These are phyloP conservation scores for Drosophila sordidula DNA, from an alignment of 2,888 invertebrate species.

Conservation along the genomic window DNA sequence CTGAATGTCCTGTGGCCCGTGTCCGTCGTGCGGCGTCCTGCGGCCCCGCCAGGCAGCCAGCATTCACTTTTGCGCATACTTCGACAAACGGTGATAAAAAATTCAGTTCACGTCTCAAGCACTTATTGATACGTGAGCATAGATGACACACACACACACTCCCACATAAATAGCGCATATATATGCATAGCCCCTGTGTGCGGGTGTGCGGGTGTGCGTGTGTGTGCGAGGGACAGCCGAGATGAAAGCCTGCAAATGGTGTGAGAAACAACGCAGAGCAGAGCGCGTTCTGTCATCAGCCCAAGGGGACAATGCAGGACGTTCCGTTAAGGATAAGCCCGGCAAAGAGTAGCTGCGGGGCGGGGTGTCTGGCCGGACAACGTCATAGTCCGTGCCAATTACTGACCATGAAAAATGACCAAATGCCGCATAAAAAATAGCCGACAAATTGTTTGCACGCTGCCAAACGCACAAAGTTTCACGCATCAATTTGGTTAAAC, in stretches of 20 bases:
- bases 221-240: conserved; percentile 28
- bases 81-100: conserved; percentile 67
- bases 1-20: conserved; percentile 39
- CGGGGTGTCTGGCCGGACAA: not conserved
- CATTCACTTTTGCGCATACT: conserved; percentile 73
- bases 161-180: conserved; percentile 66
- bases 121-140: conserved; percentile 80
- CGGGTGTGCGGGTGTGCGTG: conserved; percentile 3
- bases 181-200: conserved; percentile 60
- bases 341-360: not conserved
- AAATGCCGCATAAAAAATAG: conserved; percentile 55
- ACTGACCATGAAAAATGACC: conserved; percentile 66
- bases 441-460: conserved; percentile 29
- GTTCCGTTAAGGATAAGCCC: conserved; percentile 3
- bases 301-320: conserved; percentile 58
- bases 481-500: conserved; percentile 60
- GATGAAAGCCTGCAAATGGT: conserved; percentile 44
- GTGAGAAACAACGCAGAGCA: conserved; percentile 28
- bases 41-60: conserved; percentile 19
- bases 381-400: conserved; percentile 51
- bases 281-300: conserved; percentile 61
- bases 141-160: conserved; percentile 63
- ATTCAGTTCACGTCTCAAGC: conserved; percentile 78
- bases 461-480: conserved; percentile 34
- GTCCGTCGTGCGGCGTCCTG: conserved; percentile 16